These are phyloP conservation scores for Diplodus puntazzo DNA, from an alignment of 2,797 vertebrate species.

Conservation along the genomic window DNA sequence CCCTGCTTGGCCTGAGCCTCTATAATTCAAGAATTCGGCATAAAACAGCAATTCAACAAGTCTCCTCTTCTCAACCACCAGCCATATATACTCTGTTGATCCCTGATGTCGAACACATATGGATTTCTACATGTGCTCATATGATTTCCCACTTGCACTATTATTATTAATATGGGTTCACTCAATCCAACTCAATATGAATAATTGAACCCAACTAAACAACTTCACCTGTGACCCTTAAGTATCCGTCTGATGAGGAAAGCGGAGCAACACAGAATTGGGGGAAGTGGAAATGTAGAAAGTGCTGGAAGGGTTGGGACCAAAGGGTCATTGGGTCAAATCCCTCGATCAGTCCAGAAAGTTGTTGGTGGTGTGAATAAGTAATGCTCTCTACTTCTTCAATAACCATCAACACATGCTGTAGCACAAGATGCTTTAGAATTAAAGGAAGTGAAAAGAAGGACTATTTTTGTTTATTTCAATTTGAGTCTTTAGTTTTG, in stretches of 20 bases:
- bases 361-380: slow-evolving; percentile 18
- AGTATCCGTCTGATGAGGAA: neutral
- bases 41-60: slow-evolving; percentile 53
- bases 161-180: slow-evolving; percentile 63
- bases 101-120: slow-evolving; percentile 13
- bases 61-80: slow-evolving; percentile 22
- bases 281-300: neutral
- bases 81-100: slow-evolving; percentile 22
- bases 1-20: slow-evolving; percentile 18
- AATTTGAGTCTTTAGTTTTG: neutral
- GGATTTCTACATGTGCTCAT: slow-evolving; percentile 33
- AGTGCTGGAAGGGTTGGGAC: neutral
- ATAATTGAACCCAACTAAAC: slow-evolving; percentile 38
- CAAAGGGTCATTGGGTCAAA: slow-evolving; percentile 30
- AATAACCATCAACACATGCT: too few relatives aligned
- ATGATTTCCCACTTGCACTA: slow-evolving; percentile 50
- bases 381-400: neutral
- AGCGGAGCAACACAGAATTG: neutral
- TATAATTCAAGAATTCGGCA: slow-evolving; percentile 48
- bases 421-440: neutral
- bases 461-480: neutral
- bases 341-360: neutral
- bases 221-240: slow-evolving; percentile 33
- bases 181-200: slow-evolving; percentile 30
- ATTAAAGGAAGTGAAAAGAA: neutral